These are phyloP conservation scores for Cyanoramphus novaezelandiae DNA, from an alignment of 2,113 vertebrate genomes.

Conservation along the genomic window DNA sequence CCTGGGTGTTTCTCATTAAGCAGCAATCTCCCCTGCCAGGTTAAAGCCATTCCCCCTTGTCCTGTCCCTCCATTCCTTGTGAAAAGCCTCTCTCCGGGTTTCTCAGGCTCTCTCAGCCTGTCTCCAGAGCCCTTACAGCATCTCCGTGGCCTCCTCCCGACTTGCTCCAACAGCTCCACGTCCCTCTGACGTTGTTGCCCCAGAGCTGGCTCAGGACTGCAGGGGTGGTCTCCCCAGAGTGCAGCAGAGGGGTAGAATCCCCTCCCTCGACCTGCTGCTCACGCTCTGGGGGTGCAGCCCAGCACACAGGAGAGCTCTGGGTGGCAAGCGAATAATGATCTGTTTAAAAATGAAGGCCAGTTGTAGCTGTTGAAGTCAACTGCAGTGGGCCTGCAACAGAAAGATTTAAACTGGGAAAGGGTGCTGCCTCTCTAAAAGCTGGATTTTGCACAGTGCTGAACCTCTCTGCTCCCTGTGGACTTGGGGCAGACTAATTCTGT, in stretches of 20 bases:
- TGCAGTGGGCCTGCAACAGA: background rate
- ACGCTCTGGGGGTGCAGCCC: background rate
- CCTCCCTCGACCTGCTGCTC: background rate
- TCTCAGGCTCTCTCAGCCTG: background rate
- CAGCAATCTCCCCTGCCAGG: background rate
- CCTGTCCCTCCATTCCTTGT: background rate
- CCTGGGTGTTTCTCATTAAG: background rate
- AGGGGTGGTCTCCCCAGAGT: background rate
- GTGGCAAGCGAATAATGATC: background rate
- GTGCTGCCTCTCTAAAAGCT: background rate
- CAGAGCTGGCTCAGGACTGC: background rate
- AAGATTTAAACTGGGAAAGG: background rate
- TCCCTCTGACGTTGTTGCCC: background rate
- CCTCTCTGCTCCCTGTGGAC: background rate
- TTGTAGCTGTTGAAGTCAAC: accelerated
- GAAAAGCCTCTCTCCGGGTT: background rate
- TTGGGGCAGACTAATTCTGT: background rate
- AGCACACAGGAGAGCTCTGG: background rate
- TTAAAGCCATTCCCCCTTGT: background rate
- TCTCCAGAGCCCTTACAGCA: background rate
- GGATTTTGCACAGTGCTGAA: background rate
- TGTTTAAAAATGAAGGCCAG: background rate
- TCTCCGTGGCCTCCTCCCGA: background rate
- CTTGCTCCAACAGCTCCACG: background rate
- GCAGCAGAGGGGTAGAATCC: background rate